Evolutionary conservation across 2,797 vertebrate genomes (phyloP), one percentile per base, ranked within the genome.

Genomic region (Channallabes apus): DNA sequence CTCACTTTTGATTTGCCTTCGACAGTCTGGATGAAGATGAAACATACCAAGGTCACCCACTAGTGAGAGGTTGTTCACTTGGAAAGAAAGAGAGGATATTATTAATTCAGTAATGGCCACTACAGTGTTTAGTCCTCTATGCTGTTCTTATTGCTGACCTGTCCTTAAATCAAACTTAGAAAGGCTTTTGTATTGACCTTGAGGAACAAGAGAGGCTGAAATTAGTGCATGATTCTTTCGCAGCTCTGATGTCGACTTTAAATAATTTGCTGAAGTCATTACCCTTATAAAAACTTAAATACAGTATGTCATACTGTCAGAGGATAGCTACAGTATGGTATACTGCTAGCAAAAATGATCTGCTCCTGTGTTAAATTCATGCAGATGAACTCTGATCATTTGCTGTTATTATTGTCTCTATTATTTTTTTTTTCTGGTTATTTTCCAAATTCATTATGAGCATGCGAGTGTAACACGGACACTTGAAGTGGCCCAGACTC

Each of bases 111-210:
- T 56, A 61, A 85, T 77, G 46, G 85, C 56, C 73, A 17, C 82
- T 64, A 35, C 71, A 84, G 46, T 62, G 46, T 84, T 82, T 65
- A 68, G 64, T 72, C 27, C 46, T 87, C 72, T 73, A 68, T 59
- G 62, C 67, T 80, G 75, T 79, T 88, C 85, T 85, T 61, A 81
- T 22, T 46, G 61, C 77, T 83, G 82, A 88, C 76, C 78, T 56
- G 80, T 56, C 38, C 38, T 77, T 83, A 75, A 82, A 80, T 87
- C 82, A 54, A 59, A 35, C 83, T 54, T 54, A 76, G 6, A 24
- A 75, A 75, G 46, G 80, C 29, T 79, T 80, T 84, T 65, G 61
- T 81, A 71, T 27, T 79, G 64, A 77, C 82, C 69, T 14, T 72
- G 41, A 77, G 24, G 62, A 35, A 56, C 27, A 14, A 46, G 22